Evolutionary conservation across 2,888 invertebrate species (phyloP).

Genomic region (Dinocampus coccinellae): DNA sequence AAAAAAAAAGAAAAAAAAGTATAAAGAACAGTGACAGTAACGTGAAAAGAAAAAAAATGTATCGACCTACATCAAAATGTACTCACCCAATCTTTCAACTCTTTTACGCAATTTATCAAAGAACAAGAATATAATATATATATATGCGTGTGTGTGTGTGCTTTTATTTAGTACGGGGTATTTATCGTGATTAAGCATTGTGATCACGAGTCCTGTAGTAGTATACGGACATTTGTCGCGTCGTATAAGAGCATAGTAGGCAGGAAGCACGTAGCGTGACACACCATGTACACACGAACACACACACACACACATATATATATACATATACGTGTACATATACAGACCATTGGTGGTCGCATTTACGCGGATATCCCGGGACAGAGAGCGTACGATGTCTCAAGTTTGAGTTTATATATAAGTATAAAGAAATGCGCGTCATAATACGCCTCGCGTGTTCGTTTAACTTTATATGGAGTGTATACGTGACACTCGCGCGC

Average conservation of each 20-base stretch:
- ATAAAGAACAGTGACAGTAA: background rate
- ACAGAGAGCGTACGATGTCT: conserved; percentile 11
- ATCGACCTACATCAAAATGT: no score
- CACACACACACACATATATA: background rate
- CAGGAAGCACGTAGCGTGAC: conserved; percentile 69
- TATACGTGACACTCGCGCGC: conserved; percentile 29
- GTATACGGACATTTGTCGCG: conserved; percentile 30
- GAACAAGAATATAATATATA: background rate
- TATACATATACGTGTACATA: no score
- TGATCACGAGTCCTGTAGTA: conserved; percentile 64
- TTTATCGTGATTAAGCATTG: conserved; percentile 64
- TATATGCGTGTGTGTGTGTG: conserved; percentile 5
- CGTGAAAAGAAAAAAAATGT: no score
- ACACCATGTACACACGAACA: conserved; percentile 38
- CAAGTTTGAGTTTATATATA: conserved; percentile 7
- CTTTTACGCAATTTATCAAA: no score
- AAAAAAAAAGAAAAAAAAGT: background rate
- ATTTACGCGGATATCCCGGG: conserved; percentile 1
- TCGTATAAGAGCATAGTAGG: conserved; percentile 41
- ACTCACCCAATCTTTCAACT: no score
- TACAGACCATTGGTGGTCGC: conserved; percentile 34
- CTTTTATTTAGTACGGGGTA: conserved; percentile 23
- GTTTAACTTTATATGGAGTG: conserved; percentile 1
- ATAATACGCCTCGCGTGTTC: conserved; percentile 27
- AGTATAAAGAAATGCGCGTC: conserved; percentile 12